phyloP scores from a whole-genome alignment of 2,797 vertebrate species.

The Pampus argenteus region DNA sequence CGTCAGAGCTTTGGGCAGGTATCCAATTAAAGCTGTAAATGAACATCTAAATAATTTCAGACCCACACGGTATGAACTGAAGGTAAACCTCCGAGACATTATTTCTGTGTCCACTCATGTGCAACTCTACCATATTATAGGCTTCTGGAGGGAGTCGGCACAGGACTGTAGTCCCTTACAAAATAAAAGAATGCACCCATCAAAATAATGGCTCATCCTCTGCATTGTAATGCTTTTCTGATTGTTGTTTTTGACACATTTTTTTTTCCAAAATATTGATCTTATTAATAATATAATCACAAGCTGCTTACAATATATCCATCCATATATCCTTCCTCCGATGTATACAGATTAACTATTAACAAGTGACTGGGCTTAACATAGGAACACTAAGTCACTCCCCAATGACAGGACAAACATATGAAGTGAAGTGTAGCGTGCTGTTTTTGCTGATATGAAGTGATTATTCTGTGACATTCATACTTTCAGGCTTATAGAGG shows the following conservation, averaged over 20 bases:
- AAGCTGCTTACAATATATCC: neutral
- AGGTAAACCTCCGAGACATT: neutral
- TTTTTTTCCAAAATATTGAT: too few relatives aligned
- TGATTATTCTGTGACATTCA: constrained; percentile 17
- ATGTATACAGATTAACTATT: constrained; percentile 22
- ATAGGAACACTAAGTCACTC: constrained; percentile 1
- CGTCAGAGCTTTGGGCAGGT: constrained; percentile 16
- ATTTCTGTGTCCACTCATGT: neutral
- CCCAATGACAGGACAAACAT: constrained; percentile 15
- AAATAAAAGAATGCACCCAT: too few relatives aligned
- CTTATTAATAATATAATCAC: too few relatives aligned
- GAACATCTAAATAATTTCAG: constrained; percentile 5
- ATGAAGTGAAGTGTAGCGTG: constrained; percentile 11
- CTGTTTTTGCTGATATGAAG: neutral
- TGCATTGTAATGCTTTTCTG: neutral
- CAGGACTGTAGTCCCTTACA: too few relatives aligned
- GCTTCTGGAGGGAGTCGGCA: neutral
- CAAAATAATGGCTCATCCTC: too few relatives aligned
- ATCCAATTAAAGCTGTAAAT: constrained; percentile 12
- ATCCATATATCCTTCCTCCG: neutral
- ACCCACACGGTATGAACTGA: neutral
- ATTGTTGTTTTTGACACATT: too few relatives aligned
- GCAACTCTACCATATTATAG: neutral
- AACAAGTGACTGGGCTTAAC: constrained; percentile 12
- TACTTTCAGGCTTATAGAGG: neutral